Conservation (phyloP, 2,113 vertebrate species). For the Oxyruncus cristatus region DNA sequence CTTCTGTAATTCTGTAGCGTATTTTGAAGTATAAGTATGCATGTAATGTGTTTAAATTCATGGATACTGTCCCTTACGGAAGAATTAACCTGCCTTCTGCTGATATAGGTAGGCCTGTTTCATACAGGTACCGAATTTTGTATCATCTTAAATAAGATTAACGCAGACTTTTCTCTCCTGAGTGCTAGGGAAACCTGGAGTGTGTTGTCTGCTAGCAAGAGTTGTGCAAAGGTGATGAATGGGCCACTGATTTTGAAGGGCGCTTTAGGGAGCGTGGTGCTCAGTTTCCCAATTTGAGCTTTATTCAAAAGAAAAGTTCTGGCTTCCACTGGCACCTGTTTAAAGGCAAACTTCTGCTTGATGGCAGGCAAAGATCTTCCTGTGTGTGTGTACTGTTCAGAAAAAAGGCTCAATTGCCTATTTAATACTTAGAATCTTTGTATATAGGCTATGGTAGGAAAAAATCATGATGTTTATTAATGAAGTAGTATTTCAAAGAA, state of each 20-base stretch:
- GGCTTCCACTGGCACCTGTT: not conserved
- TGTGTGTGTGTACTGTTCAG: not conserved
- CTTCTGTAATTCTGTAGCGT: not conserved
- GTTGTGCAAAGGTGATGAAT: not conserved
- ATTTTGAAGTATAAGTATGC: not conserved
- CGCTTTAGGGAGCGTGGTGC: accelerated
- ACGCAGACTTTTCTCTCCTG: accelerated
- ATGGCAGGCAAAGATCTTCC: not conserved
- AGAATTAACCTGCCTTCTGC: not conserved
- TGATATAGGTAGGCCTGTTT: not conserved
- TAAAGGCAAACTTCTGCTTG: not conserved
- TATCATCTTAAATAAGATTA: not conserved
- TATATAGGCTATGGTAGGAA: not conserved
- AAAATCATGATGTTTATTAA: not conserved
- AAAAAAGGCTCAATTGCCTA: not conserved
- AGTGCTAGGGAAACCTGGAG: not conserved
- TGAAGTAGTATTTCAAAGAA: not conserved
- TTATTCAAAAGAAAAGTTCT: not conserved
- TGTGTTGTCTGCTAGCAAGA: not conserved
- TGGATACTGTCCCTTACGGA: not conserved
- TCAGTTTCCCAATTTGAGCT: not conserved
- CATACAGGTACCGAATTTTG: accelerated
- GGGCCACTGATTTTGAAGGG: not conserved
- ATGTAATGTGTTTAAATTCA: not conserved
- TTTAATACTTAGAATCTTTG: not conserved